Base-by-base conservation (phyloP, 2,888 invertebrate genomes). In the Hypsopygia costalis region DNA sequence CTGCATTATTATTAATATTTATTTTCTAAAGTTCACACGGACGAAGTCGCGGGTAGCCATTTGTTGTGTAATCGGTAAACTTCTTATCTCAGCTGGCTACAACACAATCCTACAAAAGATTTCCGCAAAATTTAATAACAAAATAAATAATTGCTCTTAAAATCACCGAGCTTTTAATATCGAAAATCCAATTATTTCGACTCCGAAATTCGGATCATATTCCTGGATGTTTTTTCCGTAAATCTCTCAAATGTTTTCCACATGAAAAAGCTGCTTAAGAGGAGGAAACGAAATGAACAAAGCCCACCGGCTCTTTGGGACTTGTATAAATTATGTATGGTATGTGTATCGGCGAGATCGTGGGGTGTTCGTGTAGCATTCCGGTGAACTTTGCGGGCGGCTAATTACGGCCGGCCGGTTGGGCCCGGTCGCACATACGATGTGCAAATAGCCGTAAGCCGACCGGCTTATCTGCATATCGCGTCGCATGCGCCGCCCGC, bases 361-460 rank as follows among this genome's bases (percentile, higher is more conserved):
- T 58, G 52, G 64, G 69, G 64, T 69, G 64, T 65, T 58, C 58
- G 61, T 64, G 69, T 65, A 71, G 66, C 67, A 70, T 73, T 65
- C 70, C 67, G 64, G 58, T 60, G 67, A 81, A 80, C 67, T 79
- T 75, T 77, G 79, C 71, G 78, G 75, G 58, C 65, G 61, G 69
- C 74, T 81, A 81, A 81, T 82, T 80, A 76, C 72, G 69, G 69
- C 60, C 58, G 58, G 32, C 25, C 38, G 25, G 33, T n/a, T 29
- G 25, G 63, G 60, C 61, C 56, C 55, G 63, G 62, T 63, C 60
- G 60, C 55, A 56, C 56, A 62, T 62, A 60, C 65, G 66, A 71
- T 66, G 74, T 78, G 76, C 74, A 72, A 79, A 80, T 76, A 75
- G 72, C 71, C 59, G 52, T 79, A 75, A 75, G 72, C 71, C 59